These are phyloP conservation scores for Pandemis cinnamomeana DNA, from an alignment of 2,888 invertebrate genomes.

Conservation along the genomic window DNA sequence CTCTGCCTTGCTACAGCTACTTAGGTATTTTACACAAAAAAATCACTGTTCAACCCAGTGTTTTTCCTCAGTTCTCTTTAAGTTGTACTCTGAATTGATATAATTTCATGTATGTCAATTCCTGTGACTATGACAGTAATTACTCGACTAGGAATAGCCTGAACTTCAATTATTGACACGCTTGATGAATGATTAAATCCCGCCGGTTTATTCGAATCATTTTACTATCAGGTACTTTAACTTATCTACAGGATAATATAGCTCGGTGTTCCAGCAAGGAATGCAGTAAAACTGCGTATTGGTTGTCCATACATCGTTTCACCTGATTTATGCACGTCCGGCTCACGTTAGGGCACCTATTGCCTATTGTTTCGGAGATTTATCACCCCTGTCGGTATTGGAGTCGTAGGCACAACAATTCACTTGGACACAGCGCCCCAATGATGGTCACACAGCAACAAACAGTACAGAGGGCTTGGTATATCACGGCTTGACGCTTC, in stretches of 20 bases:
- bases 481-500: background rate
- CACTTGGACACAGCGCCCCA: slow-evolving; percentile 66
- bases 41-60: too few relatives aligned
- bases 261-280: slow-evolving; percentile 12
- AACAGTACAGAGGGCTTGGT: slow-evolving; percentile 10
- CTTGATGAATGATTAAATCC: too few relatives aligned
- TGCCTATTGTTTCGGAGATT: slow-evolving; percentile 79
- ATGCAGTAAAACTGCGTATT: slow-evolving; percentile 41
- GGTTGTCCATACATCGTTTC: slow-evolving; percentile 65
- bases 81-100: too few relatives aligned
- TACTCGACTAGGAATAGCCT: too few relatives aligned
- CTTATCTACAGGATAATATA: background rate
- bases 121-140: too few relatives aligned
- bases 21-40: too few relatives aligned
- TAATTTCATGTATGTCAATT: too few relatives aligned
- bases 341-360: slow-evolving; percentile 59
- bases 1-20: background rate
- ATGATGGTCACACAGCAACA: slow-evolving; percentile 54
- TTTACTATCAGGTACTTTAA: background rate
- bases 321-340: slow-evolving; percentile 74
- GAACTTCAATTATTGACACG: too few relatives aligned
- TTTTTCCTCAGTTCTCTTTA: too few relatives aligned
- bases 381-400: slow-evolving; percentile 65
- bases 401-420: slow-evolving; percentile 64
- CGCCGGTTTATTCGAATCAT: background rate